Base-by-base conservation (phyloP, 1,140 invertebrate species). In the Atta cephalotes region DNA sequence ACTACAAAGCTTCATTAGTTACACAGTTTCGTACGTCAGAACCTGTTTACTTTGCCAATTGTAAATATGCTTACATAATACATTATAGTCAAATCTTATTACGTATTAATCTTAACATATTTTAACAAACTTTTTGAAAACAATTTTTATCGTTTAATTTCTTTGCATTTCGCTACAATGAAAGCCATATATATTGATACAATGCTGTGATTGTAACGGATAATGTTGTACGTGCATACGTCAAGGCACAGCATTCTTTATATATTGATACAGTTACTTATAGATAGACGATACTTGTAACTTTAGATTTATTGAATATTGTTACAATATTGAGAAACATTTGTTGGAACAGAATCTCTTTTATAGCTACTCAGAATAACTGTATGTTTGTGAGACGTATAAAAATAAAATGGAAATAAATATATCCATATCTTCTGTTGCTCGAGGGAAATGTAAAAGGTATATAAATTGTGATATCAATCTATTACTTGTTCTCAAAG, bases 381-480 rank as follows among this genome's bases (percentile, higher is more conserved):
- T 16, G 28, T 70, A 28, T 12, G 16, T 74, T 76, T 35, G 6
- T 6, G 49, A 12, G 12, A 2, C 35, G 31, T 25, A 16, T 35
- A 51, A 45, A 66, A 56, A n/a, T 25, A 66, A 28, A 65, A 66
- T 31, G 31, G 18, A 25, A 79, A 28, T 53, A 31, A 53, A 58
- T 68, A 31, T 86, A 45, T 80, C 39, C 18, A n/a, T 12, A 7
- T 51, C n/a, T 9, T 68, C 14, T 51, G n/a, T 86, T 49, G n/a
- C n/a, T 72, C 49, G 28, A 14, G 39, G 9, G 16, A 76, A 77
- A 66, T 5, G 31, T 14, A 2, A 45, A 28, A 51, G 28, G 21
- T 63, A 49, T 49, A 53, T 72, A 58, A 79, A 77, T 78, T 21
- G 63, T 65, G 14, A 65, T 45, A 79, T 74, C 31, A 31, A 66